Percentiles rank a stretch among this genome's conserved stretches.
phyloP scores from a whole-genome alignment of 2,113 vertebrate genomes.

The Cranoglanis bouderius region DNA sequence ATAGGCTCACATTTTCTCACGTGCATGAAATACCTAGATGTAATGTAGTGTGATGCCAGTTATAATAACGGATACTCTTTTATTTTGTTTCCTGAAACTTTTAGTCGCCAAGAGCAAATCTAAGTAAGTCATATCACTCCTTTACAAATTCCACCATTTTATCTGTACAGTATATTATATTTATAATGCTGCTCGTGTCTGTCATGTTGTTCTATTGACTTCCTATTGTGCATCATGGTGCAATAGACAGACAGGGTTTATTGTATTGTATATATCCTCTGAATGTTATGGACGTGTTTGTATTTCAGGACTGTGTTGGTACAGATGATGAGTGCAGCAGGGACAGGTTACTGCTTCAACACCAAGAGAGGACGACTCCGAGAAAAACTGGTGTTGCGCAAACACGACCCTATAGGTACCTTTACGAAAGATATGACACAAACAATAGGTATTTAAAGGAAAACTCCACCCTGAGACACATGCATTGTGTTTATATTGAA shows the following conservation, averaged over 20 bases:
- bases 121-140: conserved; percentile 69
- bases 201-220: neutral
- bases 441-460: neutral
- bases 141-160: neutral
- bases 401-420: conserved; percentile 87
- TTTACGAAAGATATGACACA: neutral
- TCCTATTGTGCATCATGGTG: neutral
- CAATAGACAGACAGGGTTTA: neutral
- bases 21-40: neutral
- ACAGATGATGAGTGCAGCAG: conserved; percentile 90
- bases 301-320: conserved; percentile 83
- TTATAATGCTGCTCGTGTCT: neutral
- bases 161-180: neutral
- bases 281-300: neutral
- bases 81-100: conserved; percentile 34
- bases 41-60: neutral
- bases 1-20: neutral
- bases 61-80: neutral
- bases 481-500: neutral
- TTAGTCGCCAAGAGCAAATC: conserved; percentile 79
- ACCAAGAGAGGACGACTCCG: conserved; percentile 80
- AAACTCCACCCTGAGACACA: neutral
- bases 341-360: conserved; percentile 87
- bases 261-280: neutral
- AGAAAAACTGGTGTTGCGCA: conserved; percentile 87